phyloP scores from a whole-genome alignment of 2,113 vertebrate species.

The Plecturocebus donacophilus region DNA sequence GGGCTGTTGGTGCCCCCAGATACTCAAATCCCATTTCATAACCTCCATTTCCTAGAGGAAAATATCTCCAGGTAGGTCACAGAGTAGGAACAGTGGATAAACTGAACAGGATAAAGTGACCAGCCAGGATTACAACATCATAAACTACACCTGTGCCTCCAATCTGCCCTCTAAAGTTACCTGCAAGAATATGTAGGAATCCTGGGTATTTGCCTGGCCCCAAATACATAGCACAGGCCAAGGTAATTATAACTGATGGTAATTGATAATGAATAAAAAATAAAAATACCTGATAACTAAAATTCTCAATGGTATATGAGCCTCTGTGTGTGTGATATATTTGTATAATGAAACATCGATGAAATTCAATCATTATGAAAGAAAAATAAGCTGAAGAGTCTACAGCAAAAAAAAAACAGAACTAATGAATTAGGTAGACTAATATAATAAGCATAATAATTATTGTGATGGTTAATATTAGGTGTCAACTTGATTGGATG shows the following conservation, averaged over 20 bases:
- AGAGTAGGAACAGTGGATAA: neutral
- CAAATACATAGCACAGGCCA: neutral
- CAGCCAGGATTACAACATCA: neutral
- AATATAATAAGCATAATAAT: constrained; percentile 33
- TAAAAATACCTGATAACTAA: neutral
- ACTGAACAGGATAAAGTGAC: neutral
- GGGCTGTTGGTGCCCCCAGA: neutral
- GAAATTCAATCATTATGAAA: neutral
- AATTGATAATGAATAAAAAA: neutral
- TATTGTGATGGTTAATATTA: too few relatives aligned
- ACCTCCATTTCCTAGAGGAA: neutral
- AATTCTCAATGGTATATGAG: neutral
- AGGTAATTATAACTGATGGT: neutral
- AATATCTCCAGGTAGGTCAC: neutral
- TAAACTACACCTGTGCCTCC: too few relatives aligned
- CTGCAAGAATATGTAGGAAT: neutral
- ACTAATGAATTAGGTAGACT: neutral
- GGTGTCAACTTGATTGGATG: too few relatives aligned
- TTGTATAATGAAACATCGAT: neutral
- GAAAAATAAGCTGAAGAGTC: constrained; percentile 6
- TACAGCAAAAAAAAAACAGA: neutral
- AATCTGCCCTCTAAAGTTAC: neutral
- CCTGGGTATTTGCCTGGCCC: neutral
- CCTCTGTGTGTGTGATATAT: neutral
- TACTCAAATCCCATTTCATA: neutral